Evolutionary conservation across 2,113 vertebrate species (phyloP).

Genomic region (Sterna hirundo): DNA sequence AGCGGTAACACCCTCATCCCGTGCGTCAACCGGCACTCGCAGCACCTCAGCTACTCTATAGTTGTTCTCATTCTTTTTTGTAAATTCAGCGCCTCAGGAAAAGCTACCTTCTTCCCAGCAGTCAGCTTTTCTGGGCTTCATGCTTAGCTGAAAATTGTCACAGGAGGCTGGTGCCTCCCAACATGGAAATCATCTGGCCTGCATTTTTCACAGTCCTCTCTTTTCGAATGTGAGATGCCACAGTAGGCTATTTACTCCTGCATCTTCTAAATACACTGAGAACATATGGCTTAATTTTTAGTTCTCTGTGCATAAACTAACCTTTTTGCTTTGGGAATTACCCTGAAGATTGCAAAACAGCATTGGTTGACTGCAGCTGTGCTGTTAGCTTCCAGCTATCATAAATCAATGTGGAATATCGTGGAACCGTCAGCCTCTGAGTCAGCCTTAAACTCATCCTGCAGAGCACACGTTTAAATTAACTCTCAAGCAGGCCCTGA

Average conservation of each 20-base stretch:
- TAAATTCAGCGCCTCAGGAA: neutral
- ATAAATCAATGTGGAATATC: neutral
- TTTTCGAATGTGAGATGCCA: neutral
- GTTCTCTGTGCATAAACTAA: neutral
- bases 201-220: neutral
- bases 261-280: neutral
- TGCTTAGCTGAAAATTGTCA: slow-evolving; percentile 3
- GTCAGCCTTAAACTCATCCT: neutral
- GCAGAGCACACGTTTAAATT: neutral
- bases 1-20: neutral
- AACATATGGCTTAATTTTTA: neutral
- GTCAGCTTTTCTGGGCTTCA: neutral
- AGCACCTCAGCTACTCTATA: neutral
- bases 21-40: accelerated
- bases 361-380: neutral
- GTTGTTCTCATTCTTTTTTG: neutral
- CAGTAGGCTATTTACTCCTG: neutral
- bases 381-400: neutral
- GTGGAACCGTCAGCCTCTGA: neutral
- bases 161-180: neutral
- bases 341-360: neutral
- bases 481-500: neutral
- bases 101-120: neutral
- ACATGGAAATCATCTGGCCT: neutral
- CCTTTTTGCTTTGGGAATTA: neutral